Base-by-base conservation (phyloP, 1,140 invertebrate species). In the Cydia strobilella region DNA sequence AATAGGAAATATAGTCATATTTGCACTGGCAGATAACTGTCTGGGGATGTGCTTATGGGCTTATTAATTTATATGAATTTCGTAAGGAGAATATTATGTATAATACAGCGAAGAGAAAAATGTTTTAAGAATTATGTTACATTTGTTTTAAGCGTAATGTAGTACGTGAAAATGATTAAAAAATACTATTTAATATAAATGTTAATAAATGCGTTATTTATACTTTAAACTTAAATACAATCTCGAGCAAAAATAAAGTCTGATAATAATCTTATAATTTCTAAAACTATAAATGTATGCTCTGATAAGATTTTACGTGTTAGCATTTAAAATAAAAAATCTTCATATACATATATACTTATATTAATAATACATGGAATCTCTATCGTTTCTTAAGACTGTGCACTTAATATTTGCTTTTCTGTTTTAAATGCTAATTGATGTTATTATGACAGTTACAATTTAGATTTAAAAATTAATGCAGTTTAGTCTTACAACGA, bases 141-240 rank as follows among this genome's bases (percentile, higher is more conserved):
- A 54, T 31, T 6, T 45, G 45, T 48, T 15, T 48, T 48, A 48
- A 48, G 51, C 15, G n/a, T 54, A 7, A 54, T 20, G 51, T 54
- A 54, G 20, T 62, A 62, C n/a, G 6, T 31, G 63, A 66, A 10
- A 39, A 66, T 66, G 6, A 65, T 66, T 7, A 27, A 66, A 66
- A 66, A 35, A 66, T 66, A 66, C 63, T 23, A n/a, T 35, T 15
- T 31, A 31, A 66, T 65, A 65, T 31, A 65, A 66, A 66, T 39
- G 25, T 66, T 66, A 31, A 66, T 66, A 66, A 66, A 66, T 66
- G 63, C 63, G 63, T 66, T 66, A 66, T 66, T 66, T 27, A 66
- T 66, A 66, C 27, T 66, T 31, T 66, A 54, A 54, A 54, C 25
- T 31, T 66, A 7, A 66, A 66, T 31, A 35, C 63, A 66, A 66